These are phyloP conservation scores for Slavum lentiscoides DNA, from an alignment of 2,888 invertebrate genomes.

Conservation along the genomic window DNA sequence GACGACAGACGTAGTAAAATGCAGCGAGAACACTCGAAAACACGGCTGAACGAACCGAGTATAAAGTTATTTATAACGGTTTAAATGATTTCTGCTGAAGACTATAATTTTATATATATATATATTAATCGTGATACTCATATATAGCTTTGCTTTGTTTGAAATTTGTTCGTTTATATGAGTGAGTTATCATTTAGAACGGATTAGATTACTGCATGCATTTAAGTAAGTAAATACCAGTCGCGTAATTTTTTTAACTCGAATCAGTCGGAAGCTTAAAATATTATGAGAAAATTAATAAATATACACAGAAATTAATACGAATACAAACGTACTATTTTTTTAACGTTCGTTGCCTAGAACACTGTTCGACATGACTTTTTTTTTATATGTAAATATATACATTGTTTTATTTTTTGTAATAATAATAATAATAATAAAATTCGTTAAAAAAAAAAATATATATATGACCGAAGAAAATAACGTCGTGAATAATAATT, in stretches of 20 bases:
- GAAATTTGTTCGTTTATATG: too few relatives aligned
- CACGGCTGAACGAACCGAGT: not conserved
- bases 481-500: not conserved
- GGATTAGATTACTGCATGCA: too few relatives aligned
- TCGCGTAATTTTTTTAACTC: too few relatives aligned
- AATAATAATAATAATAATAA: not conserved
- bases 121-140: too few relatives aligned
- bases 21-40: not conserved
- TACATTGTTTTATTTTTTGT: not conserved
- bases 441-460: not conserved
- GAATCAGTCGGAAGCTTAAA: too few relatives aligned
- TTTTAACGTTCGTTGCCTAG: not conserved
- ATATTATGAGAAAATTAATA: not conserved
- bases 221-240: too few relatives aligned
- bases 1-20: not conserved
- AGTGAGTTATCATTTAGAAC: too few relatives aligned
- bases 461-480: not conserved
- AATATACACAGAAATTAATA: not conserved
- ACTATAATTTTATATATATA: too few relatives aligned
- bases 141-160: too few relatives aligned
- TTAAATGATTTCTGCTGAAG: too few relatives aligned
- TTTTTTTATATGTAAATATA: too few relatives aligned
- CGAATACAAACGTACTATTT: not conserved
- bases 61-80: not conserved
- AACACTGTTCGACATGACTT: not conserved